Conservation (phyloP, 2,797 vertebrate species). For the Carcharodon carcharias region DNA sequence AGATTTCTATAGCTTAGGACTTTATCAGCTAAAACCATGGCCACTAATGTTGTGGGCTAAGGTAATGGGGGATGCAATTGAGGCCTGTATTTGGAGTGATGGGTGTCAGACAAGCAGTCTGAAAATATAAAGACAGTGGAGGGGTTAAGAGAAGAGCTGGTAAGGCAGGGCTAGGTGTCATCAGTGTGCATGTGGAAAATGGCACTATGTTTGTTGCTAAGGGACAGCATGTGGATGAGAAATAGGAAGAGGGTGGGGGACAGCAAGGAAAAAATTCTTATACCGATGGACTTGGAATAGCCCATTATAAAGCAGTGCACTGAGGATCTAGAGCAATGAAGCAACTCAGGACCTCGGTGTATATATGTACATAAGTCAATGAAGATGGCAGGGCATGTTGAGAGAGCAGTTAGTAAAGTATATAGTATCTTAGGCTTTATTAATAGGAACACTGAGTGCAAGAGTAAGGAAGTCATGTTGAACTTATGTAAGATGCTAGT, state of each 20-base stretch:
- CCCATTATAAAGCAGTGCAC: background rate
- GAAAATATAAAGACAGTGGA: background rate
- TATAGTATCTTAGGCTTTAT: too few relatives aligned
- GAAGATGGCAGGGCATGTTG: too few relatives aligned
- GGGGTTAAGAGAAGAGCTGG: background rate
- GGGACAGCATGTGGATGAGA: background rate
- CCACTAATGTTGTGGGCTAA: too few relatives aligned
- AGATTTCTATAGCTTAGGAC: background rate
- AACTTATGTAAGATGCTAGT: too few relatives aligned
- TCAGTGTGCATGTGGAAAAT: background rate
- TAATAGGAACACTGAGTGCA: too few relatives aligned
- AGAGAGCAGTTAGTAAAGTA: too few relatives aligned
- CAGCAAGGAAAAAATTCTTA: too few relatives aligned
- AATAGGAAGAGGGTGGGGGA: too few relatives aligned
- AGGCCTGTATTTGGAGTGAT: too few relatives aligned
- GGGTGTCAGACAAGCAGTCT: background rate
- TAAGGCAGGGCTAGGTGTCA: background rate
- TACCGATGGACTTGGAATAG: background rate
- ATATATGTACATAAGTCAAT: too few relatives aligned
- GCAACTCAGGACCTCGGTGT: background rate
- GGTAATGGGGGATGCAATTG: background rate
- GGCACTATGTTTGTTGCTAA: background rate
- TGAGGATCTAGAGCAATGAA: background rate
- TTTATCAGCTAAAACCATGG: too few relatives aligned
- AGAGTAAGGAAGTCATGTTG: too few relatives aligned